phyloP scores from a whole-genome alignment of 2,113 vertebrate genomes.

The Turdus rufiventris region DNA sequence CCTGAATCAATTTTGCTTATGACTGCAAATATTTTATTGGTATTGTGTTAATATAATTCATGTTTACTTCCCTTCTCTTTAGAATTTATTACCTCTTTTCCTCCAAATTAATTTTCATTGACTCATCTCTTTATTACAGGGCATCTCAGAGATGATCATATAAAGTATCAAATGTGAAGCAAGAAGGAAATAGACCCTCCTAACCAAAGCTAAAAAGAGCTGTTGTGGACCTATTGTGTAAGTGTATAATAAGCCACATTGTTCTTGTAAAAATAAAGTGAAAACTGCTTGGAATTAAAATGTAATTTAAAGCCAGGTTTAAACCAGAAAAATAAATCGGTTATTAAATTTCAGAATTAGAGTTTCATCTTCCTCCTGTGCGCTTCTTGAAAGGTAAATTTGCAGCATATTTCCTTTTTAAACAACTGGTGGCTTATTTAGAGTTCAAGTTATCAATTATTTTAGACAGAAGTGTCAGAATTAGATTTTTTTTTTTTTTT shows the following conservation, averaged over 20 bases:
- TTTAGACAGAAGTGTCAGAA: background rate
- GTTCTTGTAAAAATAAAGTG: background rate
- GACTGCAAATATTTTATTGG: background rate
- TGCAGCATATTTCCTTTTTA: background rate
- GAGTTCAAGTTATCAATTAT: background rate
- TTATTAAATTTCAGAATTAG: background rate
- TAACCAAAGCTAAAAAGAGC: background rate
- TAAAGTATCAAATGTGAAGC: background rate
- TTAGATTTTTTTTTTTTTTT: background rate
- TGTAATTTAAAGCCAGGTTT: background rate
- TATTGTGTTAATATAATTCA: background rate
- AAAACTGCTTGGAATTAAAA: background rate
- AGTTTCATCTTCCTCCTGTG: background rate
- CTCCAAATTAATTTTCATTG: background rate
- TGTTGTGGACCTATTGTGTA: background rate
- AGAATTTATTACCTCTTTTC: background rate
- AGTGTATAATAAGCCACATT: background rate
- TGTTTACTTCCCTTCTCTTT: background rate
- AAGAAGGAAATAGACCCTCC: background rate
- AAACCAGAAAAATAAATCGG: background rate
- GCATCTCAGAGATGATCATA: background rate
- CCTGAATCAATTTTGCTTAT: background rate
- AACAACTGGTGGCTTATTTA: background rate
- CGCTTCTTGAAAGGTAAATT: background rate
- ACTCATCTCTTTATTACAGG: background rate